Evolutionary conservation across 2,888 invertebrate species (phyloP).

Genomic region (Ferdinandea cuprea): DNA sequence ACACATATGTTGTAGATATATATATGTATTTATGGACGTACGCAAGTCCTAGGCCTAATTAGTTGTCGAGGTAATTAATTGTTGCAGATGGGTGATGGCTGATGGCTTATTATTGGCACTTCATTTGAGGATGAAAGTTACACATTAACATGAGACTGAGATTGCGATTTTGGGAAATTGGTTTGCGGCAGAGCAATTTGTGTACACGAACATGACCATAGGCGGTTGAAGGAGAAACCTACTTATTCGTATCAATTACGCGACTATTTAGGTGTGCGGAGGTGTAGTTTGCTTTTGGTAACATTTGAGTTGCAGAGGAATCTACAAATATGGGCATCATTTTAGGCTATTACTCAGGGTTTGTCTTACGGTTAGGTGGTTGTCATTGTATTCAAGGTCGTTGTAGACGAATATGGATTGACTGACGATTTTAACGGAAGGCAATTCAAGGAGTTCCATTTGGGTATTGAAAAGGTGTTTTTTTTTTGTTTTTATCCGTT

Average conservation of each 20-base stretch:
- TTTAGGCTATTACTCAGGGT: background rate
- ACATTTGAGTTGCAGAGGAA: background rate
- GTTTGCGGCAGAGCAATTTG: too few relatives aligned
- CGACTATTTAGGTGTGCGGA: slow-evolving; percentile 1
- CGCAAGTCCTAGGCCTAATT: slow-evolving; percentile 62
- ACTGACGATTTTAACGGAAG: background rate
- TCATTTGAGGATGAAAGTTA: slow-evolving; percentile 41
- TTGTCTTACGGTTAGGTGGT: background rate
- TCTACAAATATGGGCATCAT: background rate
- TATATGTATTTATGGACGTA: slow-evolving; percentile 5
- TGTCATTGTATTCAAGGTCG: background rate
- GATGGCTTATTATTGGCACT: slow-evolving; percentile 59
- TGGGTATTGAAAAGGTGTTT: background rate
- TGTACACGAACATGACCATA: too few relatives aligned
- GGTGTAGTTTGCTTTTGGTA: slow-evolving; percentile 2
- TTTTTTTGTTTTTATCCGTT: too few relatives aligned
- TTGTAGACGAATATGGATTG: background rate
- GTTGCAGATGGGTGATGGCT: slow-evolving; percentile 24
- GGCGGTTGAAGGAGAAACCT: too few relatives aligned
- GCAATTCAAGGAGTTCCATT: too few relatives aligned
- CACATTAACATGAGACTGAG: slow-evolving; percentile 30
- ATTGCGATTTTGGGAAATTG: background rate
- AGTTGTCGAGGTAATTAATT: slow-evolving; percentile 62
- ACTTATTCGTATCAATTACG: background rate
- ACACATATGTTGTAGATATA: too few relatives aligned